Evolutionary conservation across 2,797 vertebrate genomes (phyloP).

Genomic region (Intellagama lesueurii): DNA sequence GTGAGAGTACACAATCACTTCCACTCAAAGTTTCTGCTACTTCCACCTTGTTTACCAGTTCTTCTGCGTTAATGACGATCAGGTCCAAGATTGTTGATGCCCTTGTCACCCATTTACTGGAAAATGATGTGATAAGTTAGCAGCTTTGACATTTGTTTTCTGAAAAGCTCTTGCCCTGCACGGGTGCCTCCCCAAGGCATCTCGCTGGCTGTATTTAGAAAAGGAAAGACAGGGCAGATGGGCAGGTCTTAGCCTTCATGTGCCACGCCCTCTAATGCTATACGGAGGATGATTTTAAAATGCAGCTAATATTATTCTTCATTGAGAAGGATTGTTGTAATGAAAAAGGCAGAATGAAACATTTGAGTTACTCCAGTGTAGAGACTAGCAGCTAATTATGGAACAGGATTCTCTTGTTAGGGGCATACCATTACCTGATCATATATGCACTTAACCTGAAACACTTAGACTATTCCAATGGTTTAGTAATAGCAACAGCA

Average conservation of each 20-base stretch:
- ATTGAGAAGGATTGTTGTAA: fast-evolving
- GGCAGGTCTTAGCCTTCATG: fast-evolving
- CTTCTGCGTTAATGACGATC: too few species aligned
- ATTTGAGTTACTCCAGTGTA: not conserved
- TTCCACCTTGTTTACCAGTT: too few species aligned
- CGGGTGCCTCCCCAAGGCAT: not conserved
- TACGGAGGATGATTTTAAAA: too few species aligned
- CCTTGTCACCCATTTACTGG: too few species aligned
- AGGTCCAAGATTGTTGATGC: too few species aligned
- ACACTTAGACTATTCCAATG: too few species aligned
- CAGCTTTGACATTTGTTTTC: not conserved
- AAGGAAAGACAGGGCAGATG: not conserved
- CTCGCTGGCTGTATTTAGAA: too few species aligned
- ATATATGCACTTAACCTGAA: not conserved
- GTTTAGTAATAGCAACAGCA: not conserved
- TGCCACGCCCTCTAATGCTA: not conserved
- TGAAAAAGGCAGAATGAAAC: not conserved
- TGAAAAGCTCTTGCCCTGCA: not conserved
- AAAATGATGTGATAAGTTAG: too few species aligned
- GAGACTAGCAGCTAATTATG: not conserved
- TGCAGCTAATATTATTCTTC: not conserved
- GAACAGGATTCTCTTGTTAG: not conserved
- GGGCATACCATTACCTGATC: not conserved
- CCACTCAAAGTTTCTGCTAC: too few species aligned
- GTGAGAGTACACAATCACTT: too few species aligned